Evolutionary conservation across 2,888 invertebrate species (phyloP).

Genomic region (Chorisops tibialis): DNA sequence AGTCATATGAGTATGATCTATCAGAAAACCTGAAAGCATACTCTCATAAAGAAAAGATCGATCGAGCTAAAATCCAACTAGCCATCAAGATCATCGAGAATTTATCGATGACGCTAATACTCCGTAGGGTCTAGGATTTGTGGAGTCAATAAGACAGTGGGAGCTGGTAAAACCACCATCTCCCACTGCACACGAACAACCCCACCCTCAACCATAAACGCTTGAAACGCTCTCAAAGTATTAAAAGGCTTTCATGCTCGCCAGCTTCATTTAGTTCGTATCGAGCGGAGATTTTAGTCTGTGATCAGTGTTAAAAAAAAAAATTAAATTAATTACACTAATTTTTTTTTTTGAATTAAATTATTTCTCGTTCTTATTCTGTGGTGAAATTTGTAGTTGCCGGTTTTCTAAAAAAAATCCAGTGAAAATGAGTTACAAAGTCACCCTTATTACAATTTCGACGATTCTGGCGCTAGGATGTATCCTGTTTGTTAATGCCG

Average conservation of each 20-base stretch:
- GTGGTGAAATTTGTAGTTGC: too few species aligned
- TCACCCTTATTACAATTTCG: constrained; percentile 27
- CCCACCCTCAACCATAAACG: not conserved
- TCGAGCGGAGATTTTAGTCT: constrained; percentile 28
- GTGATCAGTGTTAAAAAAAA: constrained; percentile 8
- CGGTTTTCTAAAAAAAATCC: too few species aligned
- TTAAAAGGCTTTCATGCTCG: constrained; percentile 11
- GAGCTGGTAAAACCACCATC: constrained; percentile 14
- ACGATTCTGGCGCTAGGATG: constrained; percentile 12
- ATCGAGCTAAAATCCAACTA: too few species aligned
- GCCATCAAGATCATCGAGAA: too few species aligned
- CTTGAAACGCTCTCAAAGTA: not conserved
- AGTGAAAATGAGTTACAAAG: constrained; percentile 30
- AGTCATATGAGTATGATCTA: too few species aligned
- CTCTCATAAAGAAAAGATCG: too few species aligned
- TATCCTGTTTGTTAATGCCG: constrained; percentile 19
- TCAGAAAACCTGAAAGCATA: too few species aligned
- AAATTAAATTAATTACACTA: not conserved
- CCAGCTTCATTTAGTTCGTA: constrained; percentile 30
- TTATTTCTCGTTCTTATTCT: too few species aligned
- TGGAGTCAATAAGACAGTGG: not conserved
- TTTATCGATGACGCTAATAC: not conserved
- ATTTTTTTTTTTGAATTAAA: too few species aligned
- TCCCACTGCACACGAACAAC: constrained; percentile 6
- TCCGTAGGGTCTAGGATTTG: too few species aligned